Percentiles rank a stretch among this genome's conserved stretches.
phyloP scores from a whole-genome alignment of 1,140 invertebrate genomes.

The Zaprionus capensis region DNA sequence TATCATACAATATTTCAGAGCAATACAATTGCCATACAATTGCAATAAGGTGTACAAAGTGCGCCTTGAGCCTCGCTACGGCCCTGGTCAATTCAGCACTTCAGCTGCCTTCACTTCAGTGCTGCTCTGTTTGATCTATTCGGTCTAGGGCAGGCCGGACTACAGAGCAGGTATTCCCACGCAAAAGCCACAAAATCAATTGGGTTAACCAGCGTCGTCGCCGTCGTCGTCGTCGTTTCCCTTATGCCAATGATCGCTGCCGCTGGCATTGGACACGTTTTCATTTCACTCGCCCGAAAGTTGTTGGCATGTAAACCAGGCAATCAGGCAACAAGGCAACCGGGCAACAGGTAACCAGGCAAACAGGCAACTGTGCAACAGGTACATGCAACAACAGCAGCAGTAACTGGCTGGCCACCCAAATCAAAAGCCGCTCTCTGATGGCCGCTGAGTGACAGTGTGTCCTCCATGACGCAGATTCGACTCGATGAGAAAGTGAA shows the following conservation, averaged over 20 bases:
- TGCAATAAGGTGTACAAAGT: too few relatives aligned
- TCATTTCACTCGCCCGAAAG: conserved; percentile 30
- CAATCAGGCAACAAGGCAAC: conserved; percentile 7
- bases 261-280: conserved; percentile 34
- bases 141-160: conserved; percentile 18
- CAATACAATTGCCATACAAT: accelerated
- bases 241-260: conserved; percentile 13
- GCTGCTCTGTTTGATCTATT: background rate
- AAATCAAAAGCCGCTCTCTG: conserved; percentile 49
- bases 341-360: conserved; percentile 39
- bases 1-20: too few relatives aligned
- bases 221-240: background rate
- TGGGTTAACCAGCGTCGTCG: conserved; percentile 44
- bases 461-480: conserved; percentile 26
- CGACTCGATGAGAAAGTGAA: conserved; percentile 69
- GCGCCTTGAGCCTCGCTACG: too few relatives aligned
- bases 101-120: background rate
- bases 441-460: conserved; percentile 35
- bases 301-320: conserved; percentile 29
- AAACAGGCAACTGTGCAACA: conserved; percentile 34
- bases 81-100: too few relatives aligned
- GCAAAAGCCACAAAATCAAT: conserved; percentile 51
- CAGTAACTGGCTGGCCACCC: conserved; percentile 39
- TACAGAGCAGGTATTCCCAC: background rate
- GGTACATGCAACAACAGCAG: conserved; percentile 36